Percentiles rank a stretch among this genome's conserved stretches.
Conservation (phyloP, 64 coral and sea anemone genomes). For the Actinia equina region DNA sequence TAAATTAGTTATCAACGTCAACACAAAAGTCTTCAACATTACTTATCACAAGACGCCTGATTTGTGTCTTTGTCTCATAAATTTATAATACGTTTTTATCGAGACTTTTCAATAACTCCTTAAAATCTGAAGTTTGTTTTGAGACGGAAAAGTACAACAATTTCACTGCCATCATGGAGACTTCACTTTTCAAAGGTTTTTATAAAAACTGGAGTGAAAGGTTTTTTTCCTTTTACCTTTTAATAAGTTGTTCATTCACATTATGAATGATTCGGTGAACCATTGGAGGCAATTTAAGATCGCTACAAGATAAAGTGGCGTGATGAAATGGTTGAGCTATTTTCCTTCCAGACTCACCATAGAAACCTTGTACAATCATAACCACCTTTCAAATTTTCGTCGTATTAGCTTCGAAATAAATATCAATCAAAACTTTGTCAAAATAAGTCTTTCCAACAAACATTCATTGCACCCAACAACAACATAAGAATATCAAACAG, state of each 20-base stretch:
- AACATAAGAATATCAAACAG: neutral
- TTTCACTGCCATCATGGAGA: neutral
- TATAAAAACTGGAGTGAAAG: too few relatives aligned
- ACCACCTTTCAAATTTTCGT: neutral
- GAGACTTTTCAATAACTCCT: neutral
- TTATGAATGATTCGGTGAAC: neutral
- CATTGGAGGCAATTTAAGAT: neutral
- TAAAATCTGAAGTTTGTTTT: too few relatives aligned
- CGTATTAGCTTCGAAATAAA: neutral
- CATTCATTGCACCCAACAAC: neutral
- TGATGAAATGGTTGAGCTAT: slow-evolving; percentile 1
- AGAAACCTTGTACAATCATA: neutral
- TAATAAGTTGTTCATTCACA: too few relatives aligned
- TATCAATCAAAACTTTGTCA: neutral
- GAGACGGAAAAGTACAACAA: neutral
- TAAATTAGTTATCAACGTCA: neutral
- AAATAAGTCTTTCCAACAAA: neutral
- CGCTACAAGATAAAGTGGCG: neutral
- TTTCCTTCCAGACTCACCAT: neutral
- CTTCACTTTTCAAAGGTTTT: too few relatives aligned
- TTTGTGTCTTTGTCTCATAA: too few relatives aligned
- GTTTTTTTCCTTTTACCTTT: too few relatives aligned
- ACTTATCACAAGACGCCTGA: too few relatives aligned
- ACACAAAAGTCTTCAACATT: neutral
- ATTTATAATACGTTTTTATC: neutral